A percentile compares a stretch with the other conserved stretches of the same genome.
Evolutionary conservation across 2,113 vertebrate species (phyloP).

Genomic region (Heptranchias perlo): DNA sequence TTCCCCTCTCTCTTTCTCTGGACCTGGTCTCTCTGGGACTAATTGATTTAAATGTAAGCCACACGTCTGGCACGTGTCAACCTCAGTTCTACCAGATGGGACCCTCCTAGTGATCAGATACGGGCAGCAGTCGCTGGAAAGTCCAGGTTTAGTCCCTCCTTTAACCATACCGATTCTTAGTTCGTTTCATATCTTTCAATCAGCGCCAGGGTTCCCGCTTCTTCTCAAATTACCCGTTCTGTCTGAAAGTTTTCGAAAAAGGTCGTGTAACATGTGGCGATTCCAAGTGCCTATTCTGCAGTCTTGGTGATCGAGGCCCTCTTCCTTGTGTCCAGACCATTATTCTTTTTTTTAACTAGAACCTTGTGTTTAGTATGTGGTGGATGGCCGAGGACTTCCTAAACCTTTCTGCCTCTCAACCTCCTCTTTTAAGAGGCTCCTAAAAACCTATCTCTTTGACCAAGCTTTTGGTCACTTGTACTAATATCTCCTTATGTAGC

Average conservation of each 20-base stretch:
- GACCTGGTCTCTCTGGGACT: background rate
- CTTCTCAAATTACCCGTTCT: background rate
- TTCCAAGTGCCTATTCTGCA: background rate
- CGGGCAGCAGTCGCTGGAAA: background rate
- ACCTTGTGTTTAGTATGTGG: too few species aligned
- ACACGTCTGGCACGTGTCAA: background rate
- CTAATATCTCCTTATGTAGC: background rate
- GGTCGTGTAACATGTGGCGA: background rate
- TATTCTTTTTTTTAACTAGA: background rate
- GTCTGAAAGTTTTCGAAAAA: background rate
- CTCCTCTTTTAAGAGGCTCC: background rate
- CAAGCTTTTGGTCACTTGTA: background rate
- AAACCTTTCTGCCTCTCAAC: background rate
- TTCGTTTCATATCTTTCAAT: background rate
- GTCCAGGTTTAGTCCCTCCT: background rate
- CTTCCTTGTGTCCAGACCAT: background rate
- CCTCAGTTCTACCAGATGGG: background rate
- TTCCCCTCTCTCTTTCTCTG: background rate
- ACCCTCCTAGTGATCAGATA: background rate
- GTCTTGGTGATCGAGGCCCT: background rate
- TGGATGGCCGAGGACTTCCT: background rate
- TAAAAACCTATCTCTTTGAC: background rate
- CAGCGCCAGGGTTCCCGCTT: background rate
- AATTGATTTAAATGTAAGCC: background rate
- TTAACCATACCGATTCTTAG: background rate